A percentile compares a stretch with the other conserved stretches of the same genome.
Evolutionary conservation across 2,888 invertebrate genomes (phyloP).

Genomic region (Chromoteleia sp.): DNA sequence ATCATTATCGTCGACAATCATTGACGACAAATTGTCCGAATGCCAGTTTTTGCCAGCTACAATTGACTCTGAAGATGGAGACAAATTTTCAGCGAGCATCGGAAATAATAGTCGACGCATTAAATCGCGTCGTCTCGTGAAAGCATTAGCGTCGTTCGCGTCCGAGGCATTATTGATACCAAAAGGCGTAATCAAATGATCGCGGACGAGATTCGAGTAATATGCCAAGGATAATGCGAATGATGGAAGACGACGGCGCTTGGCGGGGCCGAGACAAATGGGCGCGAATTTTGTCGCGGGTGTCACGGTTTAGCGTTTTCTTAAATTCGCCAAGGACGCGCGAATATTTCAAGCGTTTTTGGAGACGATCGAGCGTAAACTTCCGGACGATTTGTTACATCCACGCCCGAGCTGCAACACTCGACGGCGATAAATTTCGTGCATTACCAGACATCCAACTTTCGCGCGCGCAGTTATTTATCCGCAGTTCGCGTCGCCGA

Average conservation of each 20-base stretch:
- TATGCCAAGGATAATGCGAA: conserved; percentile 49
- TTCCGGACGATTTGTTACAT: conserved; percentile 81
- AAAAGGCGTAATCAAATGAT: conserved; percentile 28
- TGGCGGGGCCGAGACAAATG: conserved; percentile 57
- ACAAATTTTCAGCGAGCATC: neutral
- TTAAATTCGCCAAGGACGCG: conserved; percentile 55
- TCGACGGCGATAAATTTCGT: conserved; percentile 65
- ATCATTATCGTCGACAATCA: no score
- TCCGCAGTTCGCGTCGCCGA: conserved; percentile 16
- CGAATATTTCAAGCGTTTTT: conserved; percentile 68
- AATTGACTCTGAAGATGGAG: neutral
- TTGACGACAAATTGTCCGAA: no score
- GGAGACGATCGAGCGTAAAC: conserved; percentile 76
- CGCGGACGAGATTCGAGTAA: conserved; percentile 38
- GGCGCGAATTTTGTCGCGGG: conserved; percentile 35
- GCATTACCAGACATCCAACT: conserved; percentile 66
- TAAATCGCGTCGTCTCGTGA: neutral
- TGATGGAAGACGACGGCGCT: conserved; percentile 47
- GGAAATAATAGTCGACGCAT: conserved; percentile 14
- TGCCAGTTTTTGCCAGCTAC: no score
- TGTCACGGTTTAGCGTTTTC: conserved; percentile 43
- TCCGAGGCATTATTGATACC: conserved; percentile 20
- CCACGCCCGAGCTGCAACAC: conserved; percentile 67
- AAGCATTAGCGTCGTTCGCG: conserved; percentile 29
- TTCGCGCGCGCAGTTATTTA: conserved; percentile 63